Evolutionary conservation across 2,797 vertebrate species (phyloP).

Genomic region (Gouania willdenowi): DNA sequence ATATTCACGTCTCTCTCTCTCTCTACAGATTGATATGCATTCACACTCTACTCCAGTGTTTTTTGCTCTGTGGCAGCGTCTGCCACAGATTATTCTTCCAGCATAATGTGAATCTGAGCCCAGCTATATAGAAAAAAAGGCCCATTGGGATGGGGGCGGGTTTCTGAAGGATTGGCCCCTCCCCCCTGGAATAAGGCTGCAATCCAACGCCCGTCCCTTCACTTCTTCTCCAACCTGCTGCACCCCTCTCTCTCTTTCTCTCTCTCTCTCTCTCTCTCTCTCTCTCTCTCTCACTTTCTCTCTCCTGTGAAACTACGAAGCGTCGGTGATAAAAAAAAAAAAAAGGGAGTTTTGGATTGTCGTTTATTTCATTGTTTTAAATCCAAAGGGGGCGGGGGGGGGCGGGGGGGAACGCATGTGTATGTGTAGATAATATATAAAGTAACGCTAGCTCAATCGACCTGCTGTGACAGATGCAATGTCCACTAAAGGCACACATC

Average conservation of each 20-base stretch:
- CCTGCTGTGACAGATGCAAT: conserved; percentile 92
- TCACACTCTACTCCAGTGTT: conserved; percentile 88
- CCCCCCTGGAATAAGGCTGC: conserved; percentile 3
- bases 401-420: conserved; percentile 90
- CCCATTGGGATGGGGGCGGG: conserved; percentile 43
- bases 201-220: conserved; percentile 7
- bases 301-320: no score
- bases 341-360: conserved; percentile 85
- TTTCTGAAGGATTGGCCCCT: conserved; percentile 62
- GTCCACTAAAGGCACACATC: conserved; percentile 89
- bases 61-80: conserved; percentile 80
- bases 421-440: conserved; percentile 45
- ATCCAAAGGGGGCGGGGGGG: no score
- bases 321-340: no score
- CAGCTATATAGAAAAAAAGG: conserved; percentile 56
- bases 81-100: conserved; percentile 85
- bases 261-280: no score
- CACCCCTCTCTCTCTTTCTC: no score
- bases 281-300: no score
- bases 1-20: not conserved
- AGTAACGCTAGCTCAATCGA: conserved; percentile 92
- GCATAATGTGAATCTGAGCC: conserved; percentile 78
- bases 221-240: conserved; percentile 75
- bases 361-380: conserved; percentile 14
- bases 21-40: conserved; percentile 89